A percentile compares a stretch with the other conserved stretches of the same genome.
Evolutionary conservation across 2,888 invertebrate species (phyloP).

Genomic region (Lottia gigantea): DNA sequence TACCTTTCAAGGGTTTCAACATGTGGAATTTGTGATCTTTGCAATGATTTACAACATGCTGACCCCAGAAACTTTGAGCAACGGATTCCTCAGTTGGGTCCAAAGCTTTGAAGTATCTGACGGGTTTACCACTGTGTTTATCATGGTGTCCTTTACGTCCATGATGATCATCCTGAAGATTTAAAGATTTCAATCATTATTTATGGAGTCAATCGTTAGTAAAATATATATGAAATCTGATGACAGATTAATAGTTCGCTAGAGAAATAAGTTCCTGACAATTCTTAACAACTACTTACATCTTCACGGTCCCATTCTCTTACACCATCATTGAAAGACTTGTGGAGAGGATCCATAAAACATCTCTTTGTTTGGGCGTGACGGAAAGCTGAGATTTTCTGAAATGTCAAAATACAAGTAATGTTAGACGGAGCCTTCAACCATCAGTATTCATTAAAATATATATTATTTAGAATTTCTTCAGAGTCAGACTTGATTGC

Average conservation of each 20-base stretch:
- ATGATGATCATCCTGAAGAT: too few species aligned
- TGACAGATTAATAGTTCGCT: too few species aligned
- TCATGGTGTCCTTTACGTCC: too few species aligned
- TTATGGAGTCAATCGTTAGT: too few species aligned
- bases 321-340: background rate
- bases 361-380: background rate
- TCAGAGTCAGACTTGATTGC: too few species aligned
- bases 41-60: background rate
- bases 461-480: too few species aligned
- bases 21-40: background rate
- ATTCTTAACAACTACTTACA: background rate
- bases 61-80: background rate
- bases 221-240: too few species aligned
- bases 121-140: background rate
- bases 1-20: background rate
- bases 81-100: background rate
- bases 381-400: constrained; percentile 1
- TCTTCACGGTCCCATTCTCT: background rate
- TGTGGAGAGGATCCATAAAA: background rate
- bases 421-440: too few species aligned
- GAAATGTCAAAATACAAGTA: background rate
- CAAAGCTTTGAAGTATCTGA: background rate
- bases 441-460: too few species aligned
- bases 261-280: too few species aligned
- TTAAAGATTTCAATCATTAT: too few species aligned